Base-by-base conservation (phyloP, 2,797 vertebrate species). In the Pseudotriccus pelzelni region DNA sequence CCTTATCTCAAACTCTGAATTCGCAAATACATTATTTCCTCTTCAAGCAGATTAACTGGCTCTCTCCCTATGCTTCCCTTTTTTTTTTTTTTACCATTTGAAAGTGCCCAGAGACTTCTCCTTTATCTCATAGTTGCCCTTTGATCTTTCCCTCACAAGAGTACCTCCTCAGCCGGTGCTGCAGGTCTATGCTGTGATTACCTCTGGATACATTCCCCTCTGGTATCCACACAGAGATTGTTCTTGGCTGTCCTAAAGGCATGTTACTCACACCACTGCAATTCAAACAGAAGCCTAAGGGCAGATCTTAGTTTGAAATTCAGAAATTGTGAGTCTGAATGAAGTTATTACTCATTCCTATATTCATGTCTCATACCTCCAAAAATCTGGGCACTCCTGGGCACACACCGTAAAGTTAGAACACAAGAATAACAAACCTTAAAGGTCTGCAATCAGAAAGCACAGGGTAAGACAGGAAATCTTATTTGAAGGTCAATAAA, bases 261-360 rank as follows among this genome's bases (percentile, higher is more conserved):
- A n/a, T 43, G 28, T 52, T 91, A 85, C 50, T 85, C 75, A 66
- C 67, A 81, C 69, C 58, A 78, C 21, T 87, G 62, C 52, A 91
- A 93, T 85, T 96, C 84, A 87, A 91, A 72, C 23, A 84, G 25
- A 7, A 92, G 46, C 68, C 78, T 87, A 50, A 89, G 50, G 68
- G 50, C 50, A 95, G 32, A 77, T 34, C 53, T 78, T 58, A 52
- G 17, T 78, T 78, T 94, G 72, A 92, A 94, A 89, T 92, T 67
- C 81, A 60, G 36, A 74, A 70, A 70, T 50, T 64, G 53, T 85
- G 47, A 89, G 32, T 24, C 36, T 87, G 43, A 59, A 55, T 66
- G 7, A 87, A 89, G 18, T 46, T 87, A 77, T 67, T 93, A 46
- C 28, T 75, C 6, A 0, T 20, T 62, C n/a, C 4, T 62, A 5